Conservation (phyloP, 2,888 invertebrate species). For the Agonum fuliginosum region DNA sequence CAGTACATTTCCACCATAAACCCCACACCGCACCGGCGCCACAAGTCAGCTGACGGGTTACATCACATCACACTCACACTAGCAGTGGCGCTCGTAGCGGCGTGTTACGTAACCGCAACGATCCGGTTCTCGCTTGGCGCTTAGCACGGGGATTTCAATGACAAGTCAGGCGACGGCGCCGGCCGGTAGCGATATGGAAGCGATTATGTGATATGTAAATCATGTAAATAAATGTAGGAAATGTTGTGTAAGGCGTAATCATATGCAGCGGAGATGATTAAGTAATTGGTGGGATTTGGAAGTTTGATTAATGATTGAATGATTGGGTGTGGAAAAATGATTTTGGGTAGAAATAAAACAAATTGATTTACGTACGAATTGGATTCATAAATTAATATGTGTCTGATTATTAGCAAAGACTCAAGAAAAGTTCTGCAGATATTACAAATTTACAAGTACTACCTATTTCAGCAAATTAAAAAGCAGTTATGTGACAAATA, state of each 20-base stretch:
- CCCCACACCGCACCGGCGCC: not conserved
- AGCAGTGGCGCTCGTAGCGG: not conserved
- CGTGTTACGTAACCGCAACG: not conserved
- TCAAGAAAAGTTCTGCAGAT: no score
- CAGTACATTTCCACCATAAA: not conserved
- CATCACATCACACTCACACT: not conserved
- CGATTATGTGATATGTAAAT: not conserved
- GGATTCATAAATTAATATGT: no score
- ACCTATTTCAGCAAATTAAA: no score
- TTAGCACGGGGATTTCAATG: not conserved
- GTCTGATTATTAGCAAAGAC: no score
- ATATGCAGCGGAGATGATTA: not conserved
- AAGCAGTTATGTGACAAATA: no score
- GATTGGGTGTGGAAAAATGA: not conserved
- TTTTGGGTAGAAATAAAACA: no score
- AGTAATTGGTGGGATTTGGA: not conserved
- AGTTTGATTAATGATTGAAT: not conserved
- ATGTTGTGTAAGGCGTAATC: not conserved
- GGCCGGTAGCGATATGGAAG: not conserved
- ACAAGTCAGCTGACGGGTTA: not conserved
- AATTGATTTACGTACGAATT: no score
- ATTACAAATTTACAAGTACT: no score
- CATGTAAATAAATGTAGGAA: not conserved
- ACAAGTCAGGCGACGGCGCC: not conserved
- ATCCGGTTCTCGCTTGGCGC: not conserved